Evolutionary conservation across 2,888 invertebrate genomes (phyloP), one percentile per base, ranked within the genome.

Genomic region (Thyatira batis): DNA sequence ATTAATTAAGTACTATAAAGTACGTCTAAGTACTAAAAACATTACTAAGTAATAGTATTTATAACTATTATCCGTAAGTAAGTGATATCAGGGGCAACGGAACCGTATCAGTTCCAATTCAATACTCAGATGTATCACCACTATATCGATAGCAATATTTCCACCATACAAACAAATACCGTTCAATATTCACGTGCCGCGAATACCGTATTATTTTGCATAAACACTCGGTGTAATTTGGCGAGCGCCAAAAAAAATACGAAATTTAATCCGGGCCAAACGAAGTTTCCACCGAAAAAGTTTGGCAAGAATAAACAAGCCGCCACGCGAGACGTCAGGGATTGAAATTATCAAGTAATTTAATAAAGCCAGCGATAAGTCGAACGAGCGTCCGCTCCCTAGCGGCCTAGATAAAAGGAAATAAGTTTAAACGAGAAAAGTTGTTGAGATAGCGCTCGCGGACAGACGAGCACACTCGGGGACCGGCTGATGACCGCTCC

Each of bases 351-450:
- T 83, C 81, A 85, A 87, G 89, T 87, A 85, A 88, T 87, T 87
- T 87, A 88, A 87, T 89, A 89, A 87, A 83, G 74, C 76, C 67
- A 69, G 71, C 80, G 82, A 85, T 87, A 87, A 85, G 82, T 82
- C 74, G 78, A 74, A 71, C 60, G 66, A 60, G 73, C 72, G 73
- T 50, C 58, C 60, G 63, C 69, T 76, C 79, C 72, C 73, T 72
- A 61, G 69, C 62, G 73, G 65, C 77, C 80, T 80, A 87, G 87
- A 89, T 87, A 88, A 88, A 84, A 83, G 84, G 81, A 76, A 89
- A 84, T 85, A 89, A 87, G 84, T 87, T 87, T 86, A 85, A 87
- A 87, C 87, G 88, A 89, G 89, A 87, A 89, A 89, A 89, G 85
- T 89, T 89, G 68, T 39, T 58, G 63, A 67, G 76, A 73, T 76